Base-by-base conservation (phyloP, 2,888 invertebrate species). In the Ypsolopha sequella region DNA sequence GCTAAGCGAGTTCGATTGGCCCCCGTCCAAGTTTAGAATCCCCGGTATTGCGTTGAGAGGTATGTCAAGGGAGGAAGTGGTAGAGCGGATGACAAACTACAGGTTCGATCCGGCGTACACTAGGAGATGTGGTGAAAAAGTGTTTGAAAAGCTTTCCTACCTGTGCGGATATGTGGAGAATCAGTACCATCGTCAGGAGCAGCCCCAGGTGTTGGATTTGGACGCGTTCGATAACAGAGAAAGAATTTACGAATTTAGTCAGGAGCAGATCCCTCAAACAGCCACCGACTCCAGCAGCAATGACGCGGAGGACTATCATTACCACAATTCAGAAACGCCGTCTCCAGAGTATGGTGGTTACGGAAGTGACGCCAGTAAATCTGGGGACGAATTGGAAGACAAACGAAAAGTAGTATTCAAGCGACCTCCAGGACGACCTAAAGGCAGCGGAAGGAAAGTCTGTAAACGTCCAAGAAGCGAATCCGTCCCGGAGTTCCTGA, bases 401-500 rank as follows among this genome's bases (percentile, higher is more conserved):
- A 84, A 87, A 44, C 80, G 80, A 56, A 66, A 75, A 46, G 82
- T 80, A 65, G 65, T 68, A 56, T 70, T 80, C 53, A 89, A 88
- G 61, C 76, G 89, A 59, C 84, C 87, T 11, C 88, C 89, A 1
- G 89, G 89, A 34, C 79, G 89, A 57, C 89, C 89, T 7, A 84
- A 82, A 53, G 87, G 87, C 13, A 85, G 81, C 62, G 87, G 87
- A 9, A 69, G 80, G 50, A 87, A 84, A 58, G 44, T 45, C 36
- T 65, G 74, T 41, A 70, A 72, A 64, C 80, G 84, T 45, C 79
- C 84, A 6, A 68, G 80, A 56, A 87, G 84, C 69, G 86, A 87
- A 4, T 87, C 87, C 44, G 87, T 96, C 41, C 96, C 96, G 89
- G 95, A 96, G 75, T 96, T 96, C 74, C 91, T 96, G 60, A 88